A percentile compares a stretch with the other conserved stretches of the same genome.
phyloP scores from a whole-genome alignment of 1,140 invertebrate species.

The Temnothorax nylanderi region DNA sequence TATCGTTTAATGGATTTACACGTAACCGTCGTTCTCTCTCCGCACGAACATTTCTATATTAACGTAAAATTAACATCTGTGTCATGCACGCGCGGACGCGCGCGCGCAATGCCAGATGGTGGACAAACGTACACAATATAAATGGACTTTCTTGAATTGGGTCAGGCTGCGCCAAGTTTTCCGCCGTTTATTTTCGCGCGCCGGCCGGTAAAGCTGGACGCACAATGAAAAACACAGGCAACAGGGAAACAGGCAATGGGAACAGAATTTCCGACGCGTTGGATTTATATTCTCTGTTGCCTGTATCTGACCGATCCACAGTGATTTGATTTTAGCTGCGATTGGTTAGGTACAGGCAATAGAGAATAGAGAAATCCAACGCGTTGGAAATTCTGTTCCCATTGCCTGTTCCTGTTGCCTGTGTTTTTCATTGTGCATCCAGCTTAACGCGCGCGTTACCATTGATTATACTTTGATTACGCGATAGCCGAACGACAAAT shows the following conservation, averaged over 20 bases:
- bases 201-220: background rate
- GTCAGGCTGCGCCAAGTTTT: conserved; percentile 42
- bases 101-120: conserved; percentile 12
- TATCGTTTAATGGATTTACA: conserved; percentile 7
- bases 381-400: too few relatives aligned
- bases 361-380: too few relatives aligned
- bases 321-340: too few relatives aligned
- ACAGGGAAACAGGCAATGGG: too few relatives aligned
- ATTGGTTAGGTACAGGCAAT: too few relatives aligned
- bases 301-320: too few relatives aligned
- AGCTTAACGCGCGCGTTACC: background rate
- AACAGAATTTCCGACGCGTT: too few relatives aligned
- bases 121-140: conserved; percentile 34
- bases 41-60: background rate
- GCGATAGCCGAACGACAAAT: conserved; percentile 28
- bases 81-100: background rate
- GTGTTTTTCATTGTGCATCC: too few relatives aligned
- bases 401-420: too few relatives aligned
- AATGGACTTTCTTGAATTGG: conserved; percentile 46
- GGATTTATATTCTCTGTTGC: too few relatives aligned
- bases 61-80: conserved; percentile 37
- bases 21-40: background rate
- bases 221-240: too few relatives aligned
- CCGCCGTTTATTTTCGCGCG: conserved; percentile 46
- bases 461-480: conserved; percentile 40